These are phyloP conservation scores for Anoplolepis gracilipes DNA, from an alignment of 1,140 invertebrate species.

Conservation along the genomic window DNA sequence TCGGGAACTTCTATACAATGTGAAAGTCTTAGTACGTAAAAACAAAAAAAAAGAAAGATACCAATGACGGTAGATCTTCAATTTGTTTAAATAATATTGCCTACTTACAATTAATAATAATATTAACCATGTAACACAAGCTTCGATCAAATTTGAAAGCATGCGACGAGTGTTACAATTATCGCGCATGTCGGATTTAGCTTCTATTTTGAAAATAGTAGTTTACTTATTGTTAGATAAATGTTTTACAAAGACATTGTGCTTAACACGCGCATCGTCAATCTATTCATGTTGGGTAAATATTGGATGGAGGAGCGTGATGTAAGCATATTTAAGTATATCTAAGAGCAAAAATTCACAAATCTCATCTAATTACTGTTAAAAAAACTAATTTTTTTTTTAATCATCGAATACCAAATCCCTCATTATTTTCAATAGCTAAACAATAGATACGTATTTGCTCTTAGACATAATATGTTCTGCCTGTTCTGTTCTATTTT, in stretches of 20 bases:
- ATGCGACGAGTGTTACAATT: background rate
- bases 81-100: conserved; percentile 53
- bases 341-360: conserved; percentile 34
- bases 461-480: conserved; percentile 26
- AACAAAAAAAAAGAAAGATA: conserved; percentile 21
- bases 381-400: background rate
- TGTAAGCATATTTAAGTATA: conserved; percentile 11
- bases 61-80: conserved; percentile 42
- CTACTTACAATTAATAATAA: conserved; percentile 39
- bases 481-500: conserved; percentile 7
- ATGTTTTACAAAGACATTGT: conserved; percentile 51
- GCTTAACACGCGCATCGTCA: conserved; percentile 1
- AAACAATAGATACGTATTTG: background rate
- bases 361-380: conserved; percentile 22
- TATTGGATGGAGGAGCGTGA: conserved; percentile 19
- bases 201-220: background rate
- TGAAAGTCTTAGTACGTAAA: conserved; percentile 35
- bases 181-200: background rate
- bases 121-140: conserved; percentile 23
- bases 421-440: background rate
- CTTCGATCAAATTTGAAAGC: conserved; percentile 32
- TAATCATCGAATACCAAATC: background rate
- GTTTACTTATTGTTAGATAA: conserved; percentile 34
- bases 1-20: conserved; percentile 5
- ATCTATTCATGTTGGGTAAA: background rate